These are phyloP conservation scores for Drosophila arizonae DNA, from an alignment of 1,140 invertebrate genomes.

Conservation along the genomic window DNA sequence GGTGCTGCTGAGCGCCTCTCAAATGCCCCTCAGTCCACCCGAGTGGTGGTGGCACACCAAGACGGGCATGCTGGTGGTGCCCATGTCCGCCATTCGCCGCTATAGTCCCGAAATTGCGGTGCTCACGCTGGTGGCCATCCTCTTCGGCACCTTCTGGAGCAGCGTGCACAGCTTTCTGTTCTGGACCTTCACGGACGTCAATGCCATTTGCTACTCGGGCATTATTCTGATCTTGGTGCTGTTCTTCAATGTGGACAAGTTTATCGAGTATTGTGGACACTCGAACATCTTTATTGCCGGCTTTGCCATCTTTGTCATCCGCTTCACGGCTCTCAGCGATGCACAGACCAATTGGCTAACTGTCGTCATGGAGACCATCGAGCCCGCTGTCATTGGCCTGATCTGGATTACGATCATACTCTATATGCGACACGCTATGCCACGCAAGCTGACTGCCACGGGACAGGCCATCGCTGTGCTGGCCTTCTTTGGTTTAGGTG, in stretches of 20 bases:
- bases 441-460: constrained; percentile 90
- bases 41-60: constrained; percentile 93
- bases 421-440: constrained; percentile 91
- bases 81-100: constrained; percentile 88
- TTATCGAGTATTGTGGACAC: constrained; percentile 93
- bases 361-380: constrained; percentile 88
- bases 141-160: constrained; percentile 90
- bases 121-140: constrained; percentile 87
- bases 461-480: constrained; percentile 92
- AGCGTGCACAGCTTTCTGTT: constrained; percentile 90
- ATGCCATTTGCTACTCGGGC: constrained; percentile 64
- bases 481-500: constrained; percentile 91
- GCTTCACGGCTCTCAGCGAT: constrained; percentile 89
- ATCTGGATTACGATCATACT: constrained; percentile 93
- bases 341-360: constrained; percentile 86
- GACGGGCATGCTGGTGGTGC: constrained; percentile 88
- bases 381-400: constrained; percentile 91
- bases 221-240: constrained; percentile 87
- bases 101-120: constrained; percentile 88
- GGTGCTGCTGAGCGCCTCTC: constrained; percentile 67
- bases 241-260: constrained; percentile 90
- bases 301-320: constrained; percentile 90
- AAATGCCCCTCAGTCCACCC: constrained; percentile 89
- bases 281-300: constrained; percentile 92
- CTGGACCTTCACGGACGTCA: constrained; percentile 83